Evolutionary conservation across 2,888 invertebrate species (phyloP).

Genomic region (Drosophila macrothrix): DNA sequence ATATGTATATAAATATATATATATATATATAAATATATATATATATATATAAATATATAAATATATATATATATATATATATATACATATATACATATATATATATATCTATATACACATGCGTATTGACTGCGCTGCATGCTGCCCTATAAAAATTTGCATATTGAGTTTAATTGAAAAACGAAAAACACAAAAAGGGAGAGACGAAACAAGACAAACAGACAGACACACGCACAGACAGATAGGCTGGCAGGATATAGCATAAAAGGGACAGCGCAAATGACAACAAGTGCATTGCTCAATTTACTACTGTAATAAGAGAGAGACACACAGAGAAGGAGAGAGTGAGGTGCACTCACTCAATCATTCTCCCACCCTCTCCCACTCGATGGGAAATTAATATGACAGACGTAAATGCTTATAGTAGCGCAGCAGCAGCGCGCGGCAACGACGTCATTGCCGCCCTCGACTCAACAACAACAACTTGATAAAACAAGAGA

Average conservation of each 20-base stretch:
- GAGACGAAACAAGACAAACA: slow-evolving; percentile 4
- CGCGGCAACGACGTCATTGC: not conserved
- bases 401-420: not conserved
- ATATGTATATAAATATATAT: not conserved
- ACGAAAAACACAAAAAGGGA: slow-evolving; percentile 16
- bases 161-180: slow-evolving; percentile 37
- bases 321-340: not conserved
- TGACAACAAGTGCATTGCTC: slow-evolving; percentile 31
- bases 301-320: slow-evolving; percentile 1
- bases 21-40: not conserved
- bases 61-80: not conserved
- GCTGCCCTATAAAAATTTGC: slow-evolving; percentile 69
- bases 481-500: slow-evolving; percentile 8
- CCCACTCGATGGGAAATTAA: not conserved
- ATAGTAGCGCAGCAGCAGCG: not conserved
- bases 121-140: not conserved
- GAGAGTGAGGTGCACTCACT: not conserved
- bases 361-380: not conserved
- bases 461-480: not conserved
- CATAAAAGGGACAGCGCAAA: slow-evolving; percentile 6
- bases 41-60: not conserved
- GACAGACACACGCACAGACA: not conserved
- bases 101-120: not conserved
- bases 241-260: slow-evolving; percentile 1
- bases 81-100: not conserved